Base-by-base conservation (phyloP, 2,888 invertebrate genomes). In the Drosophila macrospina region DNA sequence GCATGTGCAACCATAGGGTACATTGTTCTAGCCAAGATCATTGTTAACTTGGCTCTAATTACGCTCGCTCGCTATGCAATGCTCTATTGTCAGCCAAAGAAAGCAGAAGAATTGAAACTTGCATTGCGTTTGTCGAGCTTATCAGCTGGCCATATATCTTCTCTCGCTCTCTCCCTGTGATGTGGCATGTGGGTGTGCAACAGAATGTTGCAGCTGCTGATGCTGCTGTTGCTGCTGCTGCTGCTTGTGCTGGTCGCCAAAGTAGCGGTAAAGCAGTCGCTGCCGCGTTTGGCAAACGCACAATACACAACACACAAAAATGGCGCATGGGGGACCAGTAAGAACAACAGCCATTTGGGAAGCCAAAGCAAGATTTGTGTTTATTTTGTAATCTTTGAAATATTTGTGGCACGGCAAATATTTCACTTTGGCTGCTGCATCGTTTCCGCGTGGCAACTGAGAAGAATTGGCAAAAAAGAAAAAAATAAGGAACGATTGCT, bases 331-430 rank as follows among this genome's bases (percentile, higher is more conserved):
- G 76, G 61, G 37, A 62, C 20, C 57, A 24, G 37, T 3, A 20
- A 20, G 36, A 34, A 37, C 56, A 11, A n/a, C n/a, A n/a, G n/a
- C 36, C 50, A 50, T 50, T 37, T 51, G 36, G 60, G 60, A 24
- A 51, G 44, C 74, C 69, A 44, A 65, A 44, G 70, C 51, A 87
- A 85, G 83, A 84, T 84, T 84, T 84, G 83, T 84, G 86, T 87
- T 87, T 87, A 82, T 85, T 81, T 82, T 81, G 85, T 78, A 85
- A 84, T 84, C 83, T 87, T 77, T 87, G 86, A 87, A 85, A 84
- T 84, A 87, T 84, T 84, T 87, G 88, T 87, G 87, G 86, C 83
- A 87, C 87, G 72, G 82, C 83, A 87, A 84, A 87, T 87, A 84
- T 84, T 84, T 85, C 74, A 72, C 73, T 73, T 45, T 47, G 51